Conservation (phyloP, 2,888 invertebrate species). For the Chymomyza caudatula region DNA sequence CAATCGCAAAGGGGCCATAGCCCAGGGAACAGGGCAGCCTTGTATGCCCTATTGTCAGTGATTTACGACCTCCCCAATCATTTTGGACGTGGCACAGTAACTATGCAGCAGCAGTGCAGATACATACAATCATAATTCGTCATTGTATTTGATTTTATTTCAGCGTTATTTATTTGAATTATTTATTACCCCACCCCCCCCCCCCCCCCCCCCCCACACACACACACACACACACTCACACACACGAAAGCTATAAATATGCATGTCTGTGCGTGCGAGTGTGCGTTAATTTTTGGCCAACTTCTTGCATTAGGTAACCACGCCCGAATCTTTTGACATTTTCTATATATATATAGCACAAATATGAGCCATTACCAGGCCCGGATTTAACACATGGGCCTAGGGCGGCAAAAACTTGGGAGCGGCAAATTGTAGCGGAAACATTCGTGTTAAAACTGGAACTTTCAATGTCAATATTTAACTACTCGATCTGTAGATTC, state of each 20-base stretch:
- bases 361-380: too few relatives aligned
- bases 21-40: slow-evolving; percentile 36
- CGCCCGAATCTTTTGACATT: slow-evolving; percentile 15
- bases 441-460: too few relatives aligned
- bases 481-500: too few relatives aligned
- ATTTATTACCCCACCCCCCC: too few relatives aligned
- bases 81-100: slow-evolving; percentile 43
- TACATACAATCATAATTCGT: slow-evolving; percentile 68
- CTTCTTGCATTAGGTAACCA: slow-evolving; percentile 17
- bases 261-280: slow-evolving; percentile 17
- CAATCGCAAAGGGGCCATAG: not conserved
- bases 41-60: slow-evolving; percentile 60
- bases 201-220: too few relatives aligned
- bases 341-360: slow-evolving; percentile 10
- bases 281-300: not conserved
- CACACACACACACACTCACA: not conserved
- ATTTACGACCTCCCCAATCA: slow-evolving; percentile 76
- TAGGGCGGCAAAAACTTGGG: too few relatives aligned
- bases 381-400: too few relatives aligned
- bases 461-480: too few relatives aligned
- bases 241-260: not conserved
- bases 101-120: slow-evolving; percentile 22
- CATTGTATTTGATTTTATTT: slow-evolving; percentile 74
- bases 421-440: too few relatives aligned
- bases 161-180: slow-evolving; percentile 68